Evolutionary conservation across 2,113 vertebrate species (phyloP).

Genomic region (Corythaixoides concolor): DNA sequence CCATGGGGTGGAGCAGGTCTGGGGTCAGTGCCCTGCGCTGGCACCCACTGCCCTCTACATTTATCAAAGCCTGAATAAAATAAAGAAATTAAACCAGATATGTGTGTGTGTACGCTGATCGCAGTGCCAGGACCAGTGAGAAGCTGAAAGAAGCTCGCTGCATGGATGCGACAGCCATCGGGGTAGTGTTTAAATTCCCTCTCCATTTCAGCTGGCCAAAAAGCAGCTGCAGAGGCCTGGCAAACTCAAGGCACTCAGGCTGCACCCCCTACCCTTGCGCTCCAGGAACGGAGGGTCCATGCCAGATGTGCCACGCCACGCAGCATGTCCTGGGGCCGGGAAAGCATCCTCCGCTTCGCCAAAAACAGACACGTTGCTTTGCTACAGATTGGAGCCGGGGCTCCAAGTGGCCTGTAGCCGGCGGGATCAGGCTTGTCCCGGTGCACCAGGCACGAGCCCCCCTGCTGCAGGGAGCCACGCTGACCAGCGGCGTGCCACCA

Average conservation of each 20-base stretch:
- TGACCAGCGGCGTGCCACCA: accelerated
- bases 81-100: not conserved
- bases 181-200: not conserved
- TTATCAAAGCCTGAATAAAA: not conserved
- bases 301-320: not conserved
- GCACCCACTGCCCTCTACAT: not conserved
- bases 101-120: accelerated
- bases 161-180: not conserved
- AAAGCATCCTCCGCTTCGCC: not conserved
- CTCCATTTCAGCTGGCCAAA: not conserved
- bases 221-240: not conserved
- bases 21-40: not conserved
- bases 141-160: not conserved
- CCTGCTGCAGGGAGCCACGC: accelerated
- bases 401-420: accelerated
- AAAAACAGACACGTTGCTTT: accelerated
- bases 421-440: accelerated
- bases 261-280: accelerated
- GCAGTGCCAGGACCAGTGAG: accelerated
- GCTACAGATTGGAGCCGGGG: accelerated
- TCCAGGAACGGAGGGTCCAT: accelerated
- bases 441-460: accelerated
- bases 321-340: accelerated
- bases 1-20: not conserved
- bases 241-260: accelerated